Evolutionary conservation across 64 coral and sea anemone species (phyloP), one percentile per base, ranked within the genome.

Genomic region (Porites australiensis): DNA sequence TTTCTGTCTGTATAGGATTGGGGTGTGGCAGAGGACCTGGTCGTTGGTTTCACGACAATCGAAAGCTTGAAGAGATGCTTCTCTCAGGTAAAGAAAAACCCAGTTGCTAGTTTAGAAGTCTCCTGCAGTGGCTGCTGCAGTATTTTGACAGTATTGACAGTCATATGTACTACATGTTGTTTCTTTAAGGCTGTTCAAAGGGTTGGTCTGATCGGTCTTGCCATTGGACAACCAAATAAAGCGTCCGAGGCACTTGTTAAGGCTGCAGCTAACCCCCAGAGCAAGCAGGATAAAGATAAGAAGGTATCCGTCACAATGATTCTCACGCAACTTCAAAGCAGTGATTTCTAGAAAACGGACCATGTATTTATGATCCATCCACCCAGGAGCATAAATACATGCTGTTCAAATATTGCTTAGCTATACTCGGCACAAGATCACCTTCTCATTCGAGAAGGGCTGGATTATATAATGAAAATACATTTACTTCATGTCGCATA

Each of bases 11-110:
- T 13, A 2, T 86, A 98, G 96, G 94, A 98, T 82, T 98, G 96
- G 96, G 96, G 94, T n/a, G 96, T 95, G 88, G 94, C 96, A 15
- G 90, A 98, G 87, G 96, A 98, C 61, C 91, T 98, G 69, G 90
- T 98, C 57, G 96, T 98, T n/a, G 96, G 96, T 49, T 96, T 98
- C 44, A 98, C 96, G 1, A 98, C 96, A 12, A 93, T 70, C 46
- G 96, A 98, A 83, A 95, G 90, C 43, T 72, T 98, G 20, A 95
- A 95, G 70, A 79, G 96, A 54, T 98, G 94, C 53, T 98, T 98
- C 22, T 77, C 96, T n/a, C 96, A 96, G 90, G 96, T 98, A 60
- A 58, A 18, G 15, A 50, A 16, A 9, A 12, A 57, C 21, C 43
- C 8, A 58, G 37, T 13, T 62, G 52, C 45, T n/a, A 61, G 61